A percentile compares a stretch with the other conserved stretches of the same genome.
phyloP scores from a whole-genome alignment of 2,888 invertebrate species.

The Nomada lathburiana region DNA sequence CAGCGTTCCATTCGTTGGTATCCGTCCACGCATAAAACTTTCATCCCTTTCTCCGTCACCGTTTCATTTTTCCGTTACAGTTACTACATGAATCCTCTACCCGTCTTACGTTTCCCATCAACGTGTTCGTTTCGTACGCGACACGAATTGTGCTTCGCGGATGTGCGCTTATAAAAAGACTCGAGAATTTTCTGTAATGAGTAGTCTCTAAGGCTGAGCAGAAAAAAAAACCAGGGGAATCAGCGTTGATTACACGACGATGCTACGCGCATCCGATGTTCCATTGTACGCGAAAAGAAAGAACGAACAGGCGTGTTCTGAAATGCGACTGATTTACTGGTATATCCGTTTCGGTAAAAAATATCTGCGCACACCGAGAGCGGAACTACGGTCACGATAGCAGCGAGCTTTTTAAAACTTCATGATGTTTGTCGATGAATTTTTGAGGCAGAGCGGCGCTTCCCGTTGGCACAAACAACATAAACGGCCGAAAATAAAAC shows the following conservation, averaged over 20 bases:
- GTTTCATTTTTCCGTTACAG: constrained; percentile 28
- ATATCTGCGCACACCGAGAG: background rate
- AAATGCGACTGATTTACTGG: constrained; percentile 32
- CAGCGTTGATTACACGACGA: constrained; percentile 8
- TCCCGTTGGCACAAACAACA: background rate
- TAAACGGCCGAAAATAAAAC: constrained; percentile 17
- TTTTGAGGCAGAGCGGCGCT: background rate
- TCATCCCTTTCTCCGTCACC: background rate
- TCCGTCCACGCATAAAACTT: constrained; percentile 29
- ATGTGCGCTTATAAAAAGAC: background rate
- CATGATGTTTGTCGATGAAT: constrained; percentile 44
- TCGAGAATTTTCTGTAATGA: too few relatives aligned
- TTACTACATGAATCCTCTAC: constrained; percentile 27
- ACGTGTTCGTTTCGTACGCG: background rate
- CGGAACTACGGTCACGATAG: background rate
- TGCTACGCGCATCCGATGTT: constrained; percentile 15
- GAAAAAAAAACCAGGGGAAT: background rate
- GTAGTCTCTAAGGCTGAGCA: background rate
- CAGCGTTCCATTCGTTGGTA: background rate
- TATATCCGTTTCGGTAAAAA: constrained; percentile 5
- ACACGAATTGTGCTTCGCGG: background rate
- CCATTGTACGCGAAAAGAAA: background rate
- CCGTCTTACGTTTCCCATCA: background rate
- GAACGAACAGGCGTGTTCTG: constrained; percentile 1
- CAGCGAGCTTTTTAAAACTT: constrained; percentile 12